These are phyloP conservation scores for Polylopha cassiicola DNA, from an alignment of 2,888 invertebrate species.

Conservation along the genomic window DNA sequence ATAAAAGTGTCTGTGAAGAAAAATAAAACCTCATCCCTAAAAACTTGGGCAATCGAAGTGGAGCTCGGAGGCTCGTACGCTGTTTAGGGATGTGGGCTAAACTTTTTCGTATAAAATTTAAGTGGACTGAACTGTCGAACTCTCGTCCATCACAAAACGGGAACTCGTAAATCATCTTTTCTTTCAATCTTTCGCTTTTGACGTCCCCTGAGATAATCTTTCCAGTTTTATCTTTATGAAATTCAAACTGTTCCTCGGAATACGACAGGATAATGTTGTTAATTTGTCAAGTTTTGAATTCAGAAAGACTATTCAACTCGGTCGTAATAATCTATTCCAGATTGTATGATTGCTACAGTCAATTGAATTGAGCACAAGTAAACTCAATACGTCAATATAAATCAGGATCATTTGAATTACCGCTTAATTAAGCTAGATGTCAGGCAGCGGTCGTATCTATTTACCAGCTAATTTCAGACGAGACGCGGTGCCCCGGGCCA, in stretches of 20 bases:
- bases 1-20: constrained; percentile 11
- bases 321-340: too few relatives aligned
- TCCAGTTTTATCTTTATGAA: too few relatives aligned
- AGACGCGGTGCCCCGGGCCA: constrained; percentile 26
- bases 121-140: constrained; percentile 16
- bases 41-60: constrained; percentile 14
- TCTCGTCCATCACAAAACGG: constrained; percentile 9
- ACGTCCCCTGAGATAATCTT: too few relatives aligned
- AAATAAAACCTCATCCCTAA: constrained; percentile 13
- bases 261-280: too few relatives aligned
- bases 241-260: too few relatives aligned
- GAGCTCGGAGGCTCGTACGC: constrained; percentile 11
- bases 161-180: background rate
- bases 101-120: constrained; percentile 18
- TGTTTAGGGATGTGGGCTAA: constrained; percentile 13
- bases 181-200: too few relatives aligned
- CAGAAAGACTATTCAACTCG: too few relatives aligned
- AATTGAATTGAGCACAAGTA: constrained; percentile 6
- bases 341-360: too few relatives aligned
- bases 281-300: too few relatives aligned
- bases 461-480: constrained; percentile 41
- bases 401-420: constrained; percentile 29
- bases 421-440: constrained; percentile 45
- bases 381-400: constrained; percentile 22
- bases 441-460: constrained; percentile 35